These are phyloP conservation scores for Sparus aurata DNA, from an alignment of 2,797 vertebrate species.

Conservation along the genomic window DNA sequence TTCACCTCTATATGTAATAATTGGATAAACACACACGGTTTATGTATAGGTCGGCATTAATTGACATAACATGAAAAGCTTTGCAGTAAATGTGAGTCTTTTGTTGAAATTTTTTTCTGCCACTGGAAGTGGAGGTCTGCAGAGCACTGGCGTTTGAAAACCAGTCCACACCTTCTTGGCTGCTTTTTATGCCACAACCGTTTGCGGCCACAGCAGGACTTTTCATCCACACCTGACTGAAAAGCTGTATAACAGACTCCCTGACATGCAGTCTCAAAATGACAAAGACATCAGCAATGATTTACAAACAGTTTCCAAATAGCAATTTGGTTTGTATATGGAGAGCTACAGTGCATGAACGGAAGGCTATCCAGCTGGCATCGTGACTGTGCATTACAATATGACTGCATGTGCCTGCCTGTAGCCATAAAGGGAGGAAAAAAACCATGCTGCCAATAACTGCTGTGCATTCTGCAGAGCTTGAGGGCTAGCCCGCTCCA, in stretches of 20 bases:
- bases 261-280: slow-evolving; percentile 15
- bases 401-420: slow-evolving; percentile 25
- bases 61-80: background rate
- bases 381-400: slow-evolving; percentile 1
- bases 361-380: slow-evolving; percentile 42
- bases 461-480: slow-evolving; percentile 13
- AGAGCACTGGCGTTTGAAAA: background rate
- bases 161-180: background rate
- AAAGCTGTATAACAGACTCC: slow-evolving; percentile 16
- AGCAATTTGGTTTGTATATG: slow-evolving; percentile 58
- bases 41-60: too few relatives aligned
- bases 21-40: too few relatives aligned
- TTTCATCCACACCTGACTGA: slow-evolving; percentile 39
- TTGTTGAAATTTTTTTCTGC: background rate
- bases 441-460: slow-evolving; percentile 29
- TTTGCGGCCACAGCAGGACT: slow-evolving; percentile 5
- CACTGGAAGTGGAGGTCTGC: background rate
- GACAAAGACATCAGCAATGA: slow-evolving; percentile 36
- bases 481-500: background rate
- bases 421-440: slow-evolving; percentile 27
- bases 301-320: slow-evolving; percentile 56
- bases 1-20: too few relatives aligned
- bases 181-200: slow-evolving; percentile 12
- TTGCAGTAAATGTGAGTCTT: too few relatives aligned
- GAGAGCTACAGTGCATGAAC: slow-evolving; percentile 30